Conservation (phyloP, 2,888 invertebrate genomes). For the Drosophila meridionalis region DNA sequence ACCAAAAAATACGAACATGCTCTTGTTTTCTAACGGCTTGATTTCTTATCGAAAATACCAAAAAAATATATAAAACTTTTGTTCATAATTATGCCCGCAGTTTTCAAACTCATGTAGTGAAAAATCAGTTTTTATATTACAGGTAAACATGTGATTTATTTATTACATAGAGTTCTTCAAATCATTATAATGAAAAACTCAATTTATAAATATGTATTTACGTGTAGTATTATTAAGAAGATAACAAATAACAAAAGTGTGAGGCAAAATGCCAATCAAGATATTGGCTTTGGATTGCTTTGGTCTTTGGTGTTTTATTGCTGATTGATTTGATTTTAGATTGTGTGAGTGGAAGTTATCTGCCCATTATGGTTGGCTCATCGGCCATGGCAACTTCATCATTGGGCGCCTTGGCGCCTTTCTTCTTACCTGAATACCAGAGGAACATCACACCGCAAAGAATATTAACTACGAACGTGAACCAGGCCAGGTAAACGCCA, state of each 20-base stretch:
- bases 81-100: too few relatives aligned
- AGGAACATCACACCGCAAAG: conserved; percentile 90
- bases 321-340: not conserved
- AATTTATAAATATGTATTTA: conserved; percentile 38
- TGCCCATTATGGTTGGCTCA: conserved; percentile 92
- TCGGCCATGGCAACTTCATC: conserved; percentile 94
- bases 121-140: not conserved
- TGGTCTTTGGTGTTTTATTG: conserved; percentile 61
- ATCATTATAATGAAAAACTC: conserved; percentile 38
- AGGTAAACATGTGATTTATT: conserved; percentile 53
- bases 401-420: conserved; percentile 92
- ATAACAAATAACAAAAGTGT: conserved; percentile 73
- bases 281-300: conserved; percentile 45
- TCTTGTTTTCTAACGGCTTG: not conserved
- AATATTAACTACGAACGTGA: conserved; percentile 90
- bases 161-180: conserved; percentile 50
- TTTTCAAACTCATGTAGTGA: not conserved
- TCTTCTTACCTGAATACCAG: conserved; percentile 93
- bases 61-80: not conserved
- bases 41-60: conserved; percentile 9
- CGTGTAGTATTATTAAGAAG: conserved; percentile 52
- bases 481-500: conserved; percentile 91
- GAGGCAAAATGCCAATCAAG: conserved; percentile 47
- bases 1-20: not conserved
- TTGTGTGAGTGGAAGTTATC: conserved; percentile 82